Conservation (phyloP, 2,888 invertebrate genomes). For the Zelleria hepariella region DNA sequence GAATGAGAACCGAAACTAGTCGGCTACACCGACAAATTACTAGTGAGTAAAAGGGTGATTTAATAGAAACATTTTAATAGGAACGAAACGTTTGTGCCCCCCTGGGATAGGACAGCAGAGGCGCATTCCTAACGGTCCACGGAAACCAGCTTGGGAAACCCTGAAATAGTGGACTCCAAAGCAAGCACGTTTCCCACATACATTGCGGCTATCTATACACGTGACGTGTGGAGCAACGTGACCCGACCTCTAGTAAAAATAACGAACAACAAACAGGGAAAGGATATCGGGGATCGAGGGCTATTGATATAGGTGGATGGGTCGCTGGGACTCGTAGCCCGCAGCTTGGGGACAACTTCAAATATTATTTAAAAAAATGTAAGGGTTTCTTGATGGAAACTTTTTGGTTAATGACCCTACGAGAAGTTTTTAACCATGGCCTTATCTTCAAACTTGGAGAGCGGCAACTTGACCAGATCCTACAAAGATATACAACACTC, state of each 20-base stretch:
- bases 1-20: too few relatives aligned
- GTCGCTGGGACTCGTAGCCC: neutral
- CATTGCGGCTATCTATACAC: too few relatives aligned
- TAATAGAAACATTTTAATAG: too few relatives aligned
- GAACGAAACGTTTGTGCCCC: too few relatives aligned
- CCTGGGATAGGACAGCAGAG: too few relatives aligned
- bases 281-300: neutral
- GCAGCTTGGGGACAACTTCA: neutral
- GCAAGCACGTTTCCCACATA: neutral
- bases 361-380: neutral
- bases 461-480: too few relatives aligned
- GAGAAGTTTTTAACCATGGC: neutral
- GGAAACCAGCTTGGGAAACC: too few relatives aligned
- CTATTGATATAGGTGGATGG: neutral
- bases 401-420: neutral
- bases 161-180: neutral
- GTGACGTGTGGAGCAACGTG: neutral
- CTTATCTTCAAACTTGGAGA: too few relatives aligned
- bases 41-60: too few relatives aligned
- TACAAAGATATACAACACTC: too few relatives aligned
- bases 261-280: neutral
- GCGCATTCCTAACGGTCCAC: too few relatives aligned
- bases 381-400: neutral
- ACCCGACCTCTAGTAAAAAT: neutral
- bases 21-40: too few relatives aligned